Percentiles rank a stretch among this genome's conserved stretches.
Conservation (phyloP, 2,888 invertebrate species). For the Sesamia inferens region DNA sequence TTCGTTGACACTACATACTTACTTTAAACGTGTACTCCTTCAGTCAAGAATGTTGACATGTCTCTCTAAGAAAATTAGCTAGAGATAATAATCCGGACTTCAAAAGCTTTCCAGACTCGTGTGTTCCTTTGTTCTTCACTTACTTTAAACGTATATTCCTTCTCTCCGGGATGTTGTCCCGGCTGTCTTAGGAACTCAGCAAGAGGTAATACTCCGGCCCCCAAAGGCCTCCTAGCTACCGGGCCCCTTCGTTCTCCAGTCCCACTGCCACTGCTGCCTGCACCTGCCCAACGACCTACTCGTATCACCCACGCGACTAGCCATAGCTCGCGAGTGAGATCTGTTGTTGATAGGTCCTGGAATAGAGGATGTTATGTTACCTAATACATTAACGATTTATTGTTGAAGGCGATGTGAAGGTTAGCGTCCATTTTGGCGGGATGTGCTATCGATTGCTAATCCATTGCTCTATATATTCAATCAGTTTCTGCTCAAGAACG, state of each 20-base stretch:
- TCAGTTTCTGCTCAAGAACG: no score
- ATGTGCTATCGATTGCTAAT: no score
- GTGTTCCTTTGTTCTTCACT: slow-evolving; percentile 80
- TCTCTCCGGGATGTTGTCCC: slow-evolving; percentile 91
- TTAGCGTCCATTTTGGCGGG: no score
- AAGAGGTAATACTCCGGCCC: slow-evolving; percentile 95
- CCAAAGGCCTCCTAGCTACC: slow-evolving; percentile 94
- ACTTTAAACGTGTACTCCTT: slow-evolving; percentile 95
- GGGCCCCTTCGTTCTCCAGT: slow-evolving; percentile 89
- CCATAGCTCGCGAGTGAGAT: slow-evolving; percentile 95
- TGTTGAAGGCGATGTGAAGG: background rate
- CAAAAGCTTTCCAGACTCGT: slow-evolving; percentile 93
- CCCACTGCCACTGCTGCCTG: slow-evolving; percentile 79
- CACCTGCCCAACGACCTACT: slow-evolving; percentile 94
- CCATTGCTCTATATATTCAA: no score
- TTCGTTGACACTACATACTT: no score
- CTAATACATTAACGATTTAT: background rate
- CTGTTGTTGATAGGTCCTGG: slow-evolving; percentile 95
- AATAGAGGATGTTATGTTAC: slow-evolving; percentile 49
- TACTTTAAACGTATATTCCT: slow-evolving; percentile 94
- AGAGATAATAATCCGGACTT: slow-evolving; percentile 95
- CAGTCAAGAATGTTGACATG: slow-evolving; percentile 91
- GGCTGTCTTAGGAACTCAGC: slow-evolving; percentile 92
- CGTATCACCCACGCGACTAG: slow-evolving; percentile 97
- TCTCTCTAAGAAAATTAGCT: slow-evolving; percentile 91